Evolutionary conservation across 2,888 invertebrate species (phyloP), one percentile per base, ranked within the genome.

Genomic region (Sisyra terminalis): DNA sequence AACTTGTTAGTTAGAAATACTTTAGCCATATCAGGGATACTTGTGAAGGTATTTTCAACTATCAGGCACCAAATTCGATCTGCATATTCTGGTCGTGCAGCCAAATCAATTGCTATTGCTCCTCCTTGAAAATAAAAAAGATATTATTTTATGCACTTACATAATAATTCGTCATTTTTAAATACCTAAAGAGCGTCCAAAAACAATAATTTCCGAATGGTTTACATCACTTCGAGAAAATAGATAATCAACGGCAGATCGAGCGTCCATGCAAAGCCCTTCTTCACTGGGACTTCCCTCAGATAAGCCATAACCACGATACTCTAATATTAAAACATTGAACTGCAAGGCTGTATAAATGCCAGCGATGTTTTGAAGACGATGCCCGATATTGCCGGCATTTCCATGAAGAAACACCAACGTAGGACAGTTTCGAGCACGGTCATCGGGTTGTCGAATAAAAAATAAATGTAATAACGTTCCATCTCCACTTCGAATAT

Each of bases 321-420:
- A 96, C 57, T 96, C 96, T n/a, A 94, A 74, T 72, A 93, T 75
- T 38, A 94, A 63, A 49, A 94, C 73, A 59, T 96, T 94, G 50
- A 86, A 84, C 49, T 79, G 76, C 42, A 89, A 65, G 54, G 80
- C 75, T 52, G 82, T 75, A 60, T 81, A 89, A 45, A 94, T 69
- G 3, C 85, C 88, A 50, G 79, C 78, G n/a, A 83, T 83, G 66
- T 93, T 93, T 53, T 83, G 78, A 52, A 94, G 66, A 49, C 84
- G 78, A 58, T 94, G 93, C 0, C 94, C 94, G 73, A 94, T 88
- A 59, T 94, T 96, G 10, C 94, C 94, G 42, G 94, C 94, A 73
- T 94, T 96, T 5, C 94, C 94, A 67, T 96, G 94, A 49, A 94
- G 78, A 63, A 86, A 92, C 40, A 94, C 65, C 55, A 94, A 67